A percentile compares a stretch with the other conserved stretches of the same genome.
Evolutionary conservation across 1,140 invertebrate species (phyloP).

Genomic region (Orussus abietinus): DNA sequence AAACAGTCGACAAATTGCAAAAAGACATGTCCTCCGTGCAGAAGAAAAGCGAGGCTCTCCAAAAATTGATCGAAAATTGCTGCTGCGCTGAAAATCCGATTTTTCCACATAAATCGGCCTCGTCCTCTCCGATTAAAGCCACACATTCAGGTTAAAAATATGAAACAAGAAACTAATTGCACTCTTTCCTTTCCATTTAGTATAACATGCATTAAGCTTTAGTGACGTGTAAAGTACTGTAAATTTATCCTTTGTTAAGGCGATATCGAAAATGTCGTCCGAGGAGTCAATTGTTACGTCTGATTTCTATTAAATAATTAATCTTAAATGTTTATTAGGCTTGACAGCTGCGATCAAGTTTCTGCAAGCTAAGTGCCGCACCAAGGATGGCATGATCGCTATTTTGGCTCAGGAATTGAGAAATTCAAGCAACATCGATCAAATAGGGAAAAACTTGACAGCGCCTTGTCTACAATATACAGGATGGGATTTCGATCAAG

Average conservation of each 20-base stretch:
- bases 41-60: constrained; percentile 12
- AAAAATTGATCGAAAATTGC: constrained; percentile 10
- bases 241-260: too few species aligned
- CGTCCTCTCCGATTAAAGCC: constrained; percentile 4
- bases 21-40: constrained; percentile 12
- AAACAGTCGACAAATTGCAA: constrained; percentile 13
- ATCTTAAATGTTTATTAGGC: constrained; percentile 8
- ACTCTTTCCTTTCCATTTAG: too few species aligned
- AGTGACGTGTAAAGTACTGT: too few species aligned
- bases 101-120: constrained; percentile 1
- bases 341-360: constrained; percentile 14
- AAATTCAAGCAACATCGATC: constrained; percentile 14
- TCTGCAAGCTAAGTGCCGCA: constrained; percentile 19
- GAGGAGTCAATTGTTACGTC: too few species aligned
- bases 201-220: too few species aligned
- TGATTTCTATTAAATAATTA: too few species aligned
- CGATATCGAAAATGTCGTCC: too few species aligned
- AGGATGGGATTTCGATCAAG: constrained; percentile 16
- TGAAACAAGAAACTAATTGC: too few species aligned
- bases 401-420: constrained; percentile 16
- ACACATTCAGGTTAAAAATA: constrained; percentile 14
- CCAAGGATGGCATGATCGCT: constrained; percentile 20
- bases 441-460: constrained; percentile 15
- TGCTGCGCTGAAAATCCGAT: constrained; percentile 5
- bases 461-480: constrained; percentile 9